These are phyloP conservation scores for Alcedo quadribrachys DNA, from an alignment of 2,797 vertebrate species.

Conservation along the genomic window DNA sequence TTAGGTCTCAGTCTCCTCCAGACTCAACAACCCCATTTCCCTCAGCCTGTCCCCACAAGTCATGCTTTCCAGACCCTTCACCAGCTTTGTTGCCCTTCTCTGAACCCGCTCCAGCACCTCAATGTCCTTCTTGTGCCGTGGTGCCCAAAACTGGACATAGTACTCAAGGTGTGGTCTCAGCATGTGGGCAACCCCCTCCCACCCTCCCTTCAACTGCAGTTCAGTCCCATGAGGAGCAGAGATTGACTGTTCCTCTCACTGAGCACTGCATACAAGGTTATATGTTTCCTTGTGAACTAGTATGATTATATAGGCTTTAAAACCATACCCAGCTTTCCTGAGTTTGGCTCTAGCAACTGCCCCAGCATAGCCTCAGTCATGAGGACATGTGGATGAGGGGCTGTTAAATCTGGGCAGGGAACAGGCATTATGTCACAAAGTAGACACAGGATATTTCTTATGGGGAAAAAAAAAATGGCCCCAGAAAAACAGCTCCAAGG, in stretches of 20 bases:
- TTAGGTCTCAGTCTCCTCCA: no score
- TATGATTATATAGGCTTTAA: background rate
- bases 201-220: background rate
- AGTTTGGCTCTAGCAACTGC: background rate
- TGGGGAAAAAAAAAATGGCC: background rate
- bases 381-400: fast-evolving
- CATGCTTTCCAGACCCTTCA: no score
- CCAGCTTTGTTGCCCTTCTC: no score
- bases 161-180: no score
- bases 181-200: no score
- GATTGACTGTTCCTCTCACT: background rate
- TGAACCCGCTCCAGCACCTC: no score
- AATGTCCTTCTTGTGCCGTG: no score
- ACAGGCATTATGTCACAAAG: background rate
- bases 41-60: no score
- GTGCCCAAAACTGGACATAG: no score
- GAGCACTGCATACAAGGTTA: background rate
- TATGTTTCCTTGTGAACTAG: background rate
- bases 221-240: fast-evolving
- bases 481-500: background rate
- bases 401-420: background rate
- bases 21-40: no score
- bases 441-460: background rate
- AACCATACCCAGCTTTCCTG: background rate
- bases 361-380: fast-evolving